Evolutionary conservation across 2,888 invertebrate genomes (phyloP).

Genomic region (Dryococelus australis): DNA sequence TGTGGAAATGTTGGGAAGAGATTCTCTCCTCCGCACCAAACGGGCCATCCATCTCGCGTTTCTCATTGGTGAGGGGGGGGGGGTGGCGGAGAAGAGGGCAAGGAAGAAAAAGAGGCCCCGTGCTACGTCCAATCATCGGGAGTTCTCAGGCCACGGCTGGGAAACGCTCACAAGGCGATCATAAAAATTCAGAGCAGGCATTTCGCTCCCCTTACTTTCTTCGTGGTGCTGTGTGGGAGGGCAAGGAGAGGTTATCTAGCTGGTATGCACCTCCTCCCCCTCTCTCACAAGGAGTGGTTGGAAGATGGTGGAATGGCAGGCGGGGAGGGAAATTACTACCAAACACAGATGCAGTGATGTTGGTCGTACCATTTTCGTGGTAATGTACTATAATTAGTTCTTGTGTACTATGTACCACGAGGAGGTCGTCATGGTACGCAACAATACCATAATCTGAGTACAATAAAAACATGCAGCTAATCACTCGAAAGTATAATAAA

Average conservation of each 20-base stretch:
- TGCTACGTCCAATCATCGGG: conserved; percentile 16
- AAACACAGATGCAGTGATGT: not conserved
- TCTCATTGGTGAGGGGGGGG: not conserved
- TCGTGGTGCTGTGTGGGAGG: not conserved
- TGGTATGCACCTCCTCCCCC: not conserved
- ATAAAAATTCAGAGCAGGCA: conserved; percentile 16
- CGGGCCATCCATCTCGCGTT: conserved; percentile 1
- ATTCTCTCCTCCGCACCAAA: not conserved
- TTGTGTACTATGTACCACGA: too few species aligned
- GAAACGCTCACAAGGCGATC: conserved; percentile 9
- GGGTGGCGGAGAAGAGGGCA: not conserved
- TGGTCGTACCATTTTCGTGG: too few species aligned
- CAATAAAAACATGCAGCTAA: too few species aligned
- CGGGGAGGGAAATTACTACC: not conserved
- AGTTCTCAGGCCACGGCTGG: not conserved
- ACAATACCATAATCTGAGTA: too few species aligned
- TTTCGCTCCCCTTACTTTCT: conserved; percentile 16
- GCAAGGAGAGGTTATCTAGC: not conserved
- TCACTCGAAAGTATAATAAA: too few species aligned
- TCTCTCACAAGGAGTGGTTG: too few species aligned
- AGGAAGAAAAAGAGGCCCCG: not conserved
- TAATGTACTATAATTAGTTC: too few species aligned
- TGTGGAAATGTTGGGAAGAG: conserved; percentile 10
- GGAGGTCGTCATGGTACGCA: too few species aligned
- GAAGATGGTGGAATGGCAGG: not conserved